Evolutionary conservation across 2,797 vertebrate species (phyloP), one percentile per base, ranked within the genome.

Genomic region (Cossypha niveicapilla): DNA sequence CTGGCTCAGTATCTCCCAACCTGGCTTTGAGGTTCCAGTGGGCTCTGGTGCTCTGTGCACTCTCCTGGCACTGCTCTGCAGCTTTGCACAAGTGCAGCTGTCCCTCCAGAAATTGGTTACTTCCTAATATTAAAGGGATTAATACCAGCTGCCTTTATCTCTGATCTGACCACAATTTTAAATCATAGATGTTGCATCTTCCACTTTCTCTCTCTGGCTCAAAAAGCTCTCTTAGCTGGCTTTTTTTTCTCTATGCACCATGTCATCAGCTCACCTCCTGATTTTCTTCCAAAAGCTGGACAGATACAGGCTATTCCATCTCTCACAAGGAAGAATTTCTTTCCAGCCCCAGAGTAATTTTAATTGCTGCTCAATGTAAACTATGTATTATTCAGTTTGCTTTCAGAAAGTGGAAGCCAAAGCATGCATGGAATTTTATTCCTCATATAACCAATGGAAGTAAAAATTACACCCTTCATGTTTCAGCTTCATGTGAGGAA

Each of bases 341-440:
- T 84, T 62, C 37, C 34, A 67, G 34, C 15, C 32, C 50, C 21
- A 50, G 50, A 54, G 54, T 53, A 67, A 53, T 77, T 83, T 80
- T 45, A 47, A 25, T 45, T 90, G 34, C n/a, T 71, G 2, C 1
- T 68, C 45, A 13, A 0, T n/a, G 16, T 63, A 22, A 79, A 63
- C 34, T 74, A 16, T 70, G 9, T 54, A 14, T 71, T 86, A 77
- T 77, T 42, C 53, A 19, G 1, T n/a, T n/a, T 82, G 25, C 30
- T 83, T 66, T 50, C 18, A 50, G 35, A 62, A 77, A 50, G 34
- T 0, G 0, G 48, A 72, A 88, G 70, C 19, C 25, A 22, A 68
- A 76, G 17, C 1, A 0, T 3, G 2, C 0, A 0, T 27, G 63
- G n/a, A 7, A 6, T 63, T 77, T 63, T 67, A 34, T 73, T 74